Conservation (phyloP, 1,140 invertebrate species). For the Drosophila mayri region DNA sequence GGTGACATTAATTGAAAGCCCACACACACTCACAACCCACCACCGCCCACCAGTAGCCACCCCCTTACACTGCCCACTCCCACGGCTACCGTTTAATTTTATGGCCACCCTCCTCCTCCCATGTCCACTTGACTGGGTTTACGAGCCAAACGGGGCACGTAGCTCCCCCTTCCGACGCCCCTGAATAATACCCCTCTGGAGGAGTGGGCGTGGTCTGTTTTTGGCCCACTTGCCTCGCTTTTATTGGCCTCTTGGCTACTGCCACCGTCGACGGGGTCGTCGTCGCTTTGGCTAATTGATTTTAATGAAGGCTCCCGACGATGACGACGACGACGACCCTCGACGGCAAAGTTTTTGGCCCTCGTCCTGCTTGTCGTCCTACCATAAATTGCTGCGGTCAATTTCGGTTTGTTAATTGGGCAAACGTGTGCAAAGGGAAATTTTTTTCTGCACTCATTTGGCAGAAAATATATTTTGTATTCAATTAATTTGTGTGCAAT, state of each 20-base stretch:
- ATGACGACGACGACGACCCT: constrained; percentile 31
- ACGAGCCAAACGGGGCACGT: constrained; percentile 65
- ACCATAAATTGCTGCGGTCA: constrained; percentile 79
- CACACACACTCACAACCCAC: constrained; percentile 29
- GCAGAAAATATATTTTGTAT: constrained; percentile 13
- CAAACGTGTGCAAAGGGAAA: constrained; percentile 60
- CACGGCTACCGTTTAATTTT: constrained; percentile 75
- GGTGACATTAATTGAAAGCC: constrained; percentile 84
- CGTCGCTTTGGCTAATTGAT: constrained; percentile 79
- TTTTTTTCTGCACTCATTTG: not conserved
- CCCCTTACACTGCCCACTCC: constrained; percentile 24
- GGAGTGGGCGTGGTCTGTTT: constrained; percentile 36
- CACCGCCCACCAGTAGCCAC: constrained; percentile 16
- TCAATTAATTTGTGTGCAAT: constrained; percentile 66
- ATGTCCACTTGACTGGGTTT: constrained; percentile 77
- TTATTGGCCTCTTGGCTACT: constrained; percentile 71
- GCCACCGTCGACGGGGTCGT: constrained; percentile 22
- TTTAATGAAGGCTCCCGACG: constrained; percentile 71
- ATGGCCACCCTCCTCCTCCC: constrained; percentile 59
- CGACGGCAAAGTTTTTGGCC: constrained; percentile 56
- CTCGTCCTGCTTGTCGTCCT: constrained; percentile 16
- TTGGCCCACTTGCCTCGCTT: constrained; percentile 50
- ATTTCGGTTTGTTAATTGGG: constrained; percentile 82
- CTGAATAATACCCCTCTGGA: constrained; percentile 6
- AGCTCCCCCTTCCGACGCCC: constrained; percentile 5